Conservation (phyloP, 1,140 invertebrate species). For the Colletes gigas region DNA sequence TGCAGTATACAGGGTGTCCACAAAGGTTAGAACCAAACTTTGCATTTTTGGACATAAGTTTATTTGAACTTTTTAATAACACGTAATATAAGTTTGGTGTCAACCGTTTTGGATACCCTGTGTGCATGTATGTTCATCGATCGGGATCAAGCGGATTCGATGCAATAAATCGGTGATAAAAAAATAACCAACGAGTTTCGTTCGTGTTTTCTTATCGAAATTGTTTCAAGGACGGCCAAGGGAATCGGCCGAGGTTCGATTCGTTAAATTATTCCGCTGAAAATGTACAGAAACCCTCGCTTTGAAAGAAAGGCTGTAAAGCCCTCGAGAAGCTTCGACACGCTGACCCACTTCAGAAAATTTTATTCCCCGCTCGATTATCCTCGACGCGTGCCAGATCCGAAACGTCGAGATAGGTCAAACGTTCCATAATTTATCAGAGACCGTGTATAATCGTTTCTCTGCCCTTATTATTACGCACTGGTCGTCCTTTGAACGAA, state of each 20-base stretch:
- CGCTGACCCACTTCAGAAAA: slow-evolving; percentile 34
- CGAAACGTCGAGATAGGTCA: slow-evolving; percentile 29
- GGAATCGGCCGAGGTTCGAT: not conserved
- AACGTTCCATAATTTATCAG: slow-evolving; percentile 33
- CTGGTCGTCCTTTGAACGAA: not conserved
- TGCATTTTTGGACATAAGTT: no score
- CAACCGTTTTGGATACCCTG: not conserved
- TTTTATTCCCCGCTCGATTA: slow-evolving; percentile 34
- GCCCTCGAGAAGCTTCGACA: not conserved
- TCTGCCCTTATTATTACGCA: not conserved
- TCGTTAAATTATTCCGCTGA: not conserved
- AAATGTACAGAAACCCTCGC: not conserved
- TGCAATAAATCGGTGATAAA: no score
- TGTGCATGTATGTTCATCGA: no score
- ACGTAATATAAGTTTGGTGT: no score
- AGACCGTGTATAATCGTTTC: not conserved
- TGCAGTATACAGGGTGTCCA: no score
- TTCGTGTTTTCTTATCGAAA: not conserved
- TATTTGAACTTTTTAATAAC: no score
- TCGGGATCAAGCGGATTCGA: no score
- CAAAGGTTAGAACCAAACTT: no score
- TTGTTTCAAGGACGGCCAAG: not conserved
- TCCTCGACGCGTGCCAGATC: slow-evolving; percentile 39
- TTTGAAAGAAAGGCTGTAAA: not conserved
- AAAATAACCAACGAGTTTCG: no score